Percentiles rank a stretch among this genome's conserved stretches.
phyloP scores from a whole-genome alignment of 2,888 invertebrate genomes.

The Odontomyia ornata region DNA sequence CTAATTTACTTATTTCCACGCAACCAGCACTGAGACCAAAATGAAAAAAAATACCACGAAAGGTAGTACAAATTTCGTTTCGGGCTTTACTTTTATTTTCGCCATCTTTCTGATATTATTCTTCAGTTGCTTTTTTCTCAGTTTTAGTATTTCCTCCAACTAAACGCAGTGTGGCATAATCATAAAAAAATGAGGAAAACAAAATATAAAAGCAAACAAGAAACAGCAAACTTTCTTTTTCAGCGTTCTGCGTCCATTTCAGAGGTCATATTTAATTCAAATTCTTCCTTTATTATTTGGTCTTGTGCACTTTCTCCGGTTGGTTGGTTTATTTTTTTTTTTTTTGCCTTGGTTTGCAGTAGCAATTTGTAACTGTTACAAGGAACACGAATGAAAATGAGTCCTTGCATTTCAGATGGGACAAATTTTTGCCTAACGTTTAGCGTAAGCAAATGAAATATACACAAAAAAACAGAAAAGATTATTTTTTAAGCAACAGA shows the following conservation, averaged over 20 bases:
- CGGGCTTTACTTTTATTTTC: neutral
- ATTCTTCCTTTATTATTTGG: slow-evolving; percentile 1
- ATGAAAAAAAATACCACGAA: neutral
- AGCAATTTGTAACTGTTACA: neutral
- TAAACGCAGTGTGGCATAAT: slow-evolving; percentile 34
- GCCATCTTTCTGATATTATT: neutral
- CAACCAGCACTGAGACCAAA: neutral
- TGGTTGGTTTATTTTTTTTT: neutral
- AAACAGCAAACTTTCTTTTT: neutral
- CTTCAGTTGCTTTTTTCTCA: neutral
- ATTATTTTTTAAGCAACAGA: neutral
- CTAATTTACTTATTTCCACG: slow-evolving; percentile 36
- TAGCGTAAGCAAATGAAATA: neutral
- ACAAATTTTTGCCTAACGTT: neutral
- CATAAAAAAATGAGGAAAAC: slow-evolving; percentile 3
- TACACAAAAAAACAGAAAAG: neutral
- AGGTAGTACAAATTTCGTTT: neutral
- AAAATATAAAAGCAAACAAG: too few relatives aligned
- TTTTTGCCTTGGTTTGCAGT: neutral
- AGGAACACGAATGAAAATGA: neutral
- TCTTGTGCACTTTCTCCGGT: neutral
- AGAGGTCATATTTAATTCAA: slow-evolving; percentile 43
- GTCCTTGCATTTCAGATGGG: neutral
- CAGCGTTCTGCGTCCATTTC: slow-evolving; percentile 3
- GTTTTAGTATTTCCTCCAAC: neutral